Evolutionary conservation across 2,797 vertebrate species (phyloP), one percentile per base, ranked within the genome.

Genomic region (Sebastiscus tertius): DNA sequence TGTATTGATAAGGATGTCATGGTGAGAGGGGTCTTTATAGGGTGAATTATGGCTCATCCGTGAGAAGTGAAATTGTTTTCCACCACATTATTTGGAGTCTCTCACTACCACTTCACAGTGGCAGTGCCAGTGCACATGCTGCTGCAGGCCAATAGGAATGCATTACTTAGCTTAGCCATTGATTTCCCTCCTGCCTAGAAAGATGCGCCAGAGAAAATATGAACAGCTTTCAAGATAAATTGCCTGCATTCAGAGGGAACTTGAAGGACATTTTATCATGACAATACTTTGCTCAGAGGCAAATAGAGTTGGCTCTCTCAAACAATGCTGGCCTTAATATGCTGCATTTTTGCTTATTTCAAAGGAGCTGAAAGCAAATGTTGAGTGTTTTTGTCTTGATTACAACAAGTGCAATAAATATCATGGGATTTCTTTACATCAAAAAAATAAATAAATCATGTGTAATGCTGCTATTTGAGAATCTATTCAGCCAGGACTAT

Each of bases 91-190:
- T 87, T 72, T 61, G 66, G 83, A 75, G 61, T 72, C 56, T 77
- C 31, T 73, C 42, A 4, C 74, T 86, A 64, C 46, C 59, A 4
- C 77, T 79, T 81, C 86, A 77, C 75, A 82, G 86, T 85, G 89
- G 82, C 63, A 87, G 83, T 77, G 75, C 78, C 79, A 79, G 69
- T 61, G 65, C 39, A 58, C 72, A 76, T 26, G 11, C 75, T 66
- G 81, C 89, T 77, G 64, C 59, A 55, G 88, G 87, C 84, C 75
- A 77, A 76, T 81, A 80, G 77, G 85, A 86, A 87, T 89, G 86
- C 87, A 90, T 92, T 91, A 91, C 86, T 91, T 85, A 81, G 79
- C 76, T 85, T 64, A 84, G 79, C 81, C 86, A 93, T 90, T 87
- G 89, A 94, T 93, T 93, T 87, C 79, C 74, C 72, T 68, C 70